Evolutionary conservation across 1,140 invertebrate species (phyloP).

Genomic region (Rhopalosiphum padi): DNA sequence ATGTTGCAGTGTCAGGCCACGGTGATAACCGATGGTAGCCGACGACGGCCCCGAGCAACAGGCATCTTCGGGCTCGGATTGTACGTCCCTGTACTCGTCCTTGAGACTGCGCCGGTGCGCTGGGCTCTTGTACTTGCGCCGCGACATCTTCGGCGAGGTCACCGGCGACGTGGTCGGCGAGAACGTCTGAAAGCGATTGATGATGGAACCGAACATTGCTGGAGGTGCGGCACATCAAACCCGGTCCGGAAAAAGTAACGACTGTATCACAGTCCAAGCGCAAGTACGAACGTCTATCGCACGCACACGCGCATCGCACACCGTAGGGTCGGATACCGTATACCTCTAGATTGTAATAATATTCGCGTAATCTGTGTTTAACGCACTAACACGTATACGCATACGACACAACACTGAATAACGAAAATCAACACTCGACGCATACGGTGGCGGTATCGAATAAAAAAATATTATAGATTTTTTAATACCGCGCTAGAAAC

Average conservation of each 20-base stretch:
- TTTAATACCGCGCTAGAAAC: neutral
- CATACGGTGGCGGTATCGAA: neutral
- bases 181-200: slow-evolving; percentile 60
- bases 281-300: neutral
- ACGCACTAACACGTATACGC: neutral
- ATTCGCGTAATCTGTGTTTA: neutral
- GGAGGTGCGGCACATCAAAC: slow-evolving; percentile 26
- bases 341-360: neutral
- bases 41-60: slow-evolving; percentile 61
- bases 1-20: slow-evolving; percentile 62
- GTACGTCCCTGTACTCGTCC: slow-evolving; percentile 62
- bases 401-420: neutral
- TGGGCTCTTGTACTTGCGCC: slow-evolving; percentile 59
- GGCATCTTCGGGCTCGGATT: slow-evolving; percentile 61
- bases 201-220: slow-evolving; percentile 61
- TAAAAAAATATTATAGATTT: neutral
- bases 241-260: neutral
- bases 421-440: neutral
- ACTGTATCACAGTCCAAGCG: neutral
- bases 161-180: slow-evolving; percentile 60
- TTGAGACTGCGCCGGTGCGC: slow-evolving; percentile 59
- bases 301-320: neutral
- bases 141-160: slow-evolving; percentile 59
- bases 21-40: neutral
- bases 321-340: neutral